phyloP scores from a whole-genome alignment of 2,888 invertebrate genomes.

The Polyploca ridens region DNA sequence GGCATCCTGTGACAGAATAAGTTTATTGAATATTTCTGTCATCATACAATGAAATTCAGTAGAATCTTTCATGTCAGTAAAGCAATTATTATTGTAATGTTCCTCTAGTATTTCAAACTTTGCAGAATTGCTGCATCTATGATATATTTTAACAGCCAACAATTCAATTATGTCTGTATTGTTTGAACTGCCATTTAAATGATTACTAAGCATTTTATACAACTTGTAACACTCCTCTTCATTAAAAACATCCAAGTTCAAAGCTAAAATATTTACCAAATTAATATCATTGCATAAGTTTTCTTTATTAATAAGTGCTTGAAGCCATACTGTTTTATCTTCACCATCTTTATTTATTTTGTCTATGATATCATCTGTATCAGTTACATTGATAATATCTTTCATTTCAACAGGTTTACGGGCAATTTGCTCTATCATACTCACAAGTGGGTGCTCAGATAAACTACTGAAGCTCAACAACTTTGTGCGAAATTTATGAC shows the following conservation, averaged over 20 bases:
- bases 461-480: constrained; percentile 44
- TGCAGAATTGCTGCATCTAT: constrained; percentile 45
- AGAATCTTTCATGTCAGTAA: constrained; percentile 49
- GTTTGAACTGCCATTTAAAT: constrained; percentile 40
- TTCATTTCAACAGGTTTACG: constrained; percentile 61
- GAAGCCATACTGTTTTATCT: constrained; percentile 59
- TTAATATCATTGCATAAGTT: constrained; percentile 52
- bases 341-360: constrained; percentile 52
- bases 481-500: constrained; percentile 55
- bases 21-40: constrained; percentile 71
- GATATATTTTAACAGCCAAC: constrained; percentile 57
- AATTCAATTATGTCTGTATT: constrained; percentile 42
- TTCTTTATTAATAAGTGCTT: constrained; percentile 60
- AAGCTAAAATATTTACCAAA: constrained; percentile 48
- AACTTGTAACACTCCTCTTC: constrained; percentile 53
- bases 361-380: constrained; percentile 50
- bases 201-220: constrained; percentile 46
- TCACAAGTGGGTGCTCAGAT: constrained; percentile 60
- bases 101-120: constrained; percentile 59
- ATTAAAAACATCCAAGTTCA: constrained; percentile 52
- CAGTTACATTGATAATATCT: constrained; percentile 60
- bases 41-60: constrained; percentile 49
- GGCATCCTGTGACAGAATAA: constrained; percentile 50
- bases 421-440: constrained; percentile 67
- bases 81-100: constrained; percentile 54